Base-by-base conservation (phyloP, 1,140 invertebrate species). In the Pinna nobilis region DNA sequence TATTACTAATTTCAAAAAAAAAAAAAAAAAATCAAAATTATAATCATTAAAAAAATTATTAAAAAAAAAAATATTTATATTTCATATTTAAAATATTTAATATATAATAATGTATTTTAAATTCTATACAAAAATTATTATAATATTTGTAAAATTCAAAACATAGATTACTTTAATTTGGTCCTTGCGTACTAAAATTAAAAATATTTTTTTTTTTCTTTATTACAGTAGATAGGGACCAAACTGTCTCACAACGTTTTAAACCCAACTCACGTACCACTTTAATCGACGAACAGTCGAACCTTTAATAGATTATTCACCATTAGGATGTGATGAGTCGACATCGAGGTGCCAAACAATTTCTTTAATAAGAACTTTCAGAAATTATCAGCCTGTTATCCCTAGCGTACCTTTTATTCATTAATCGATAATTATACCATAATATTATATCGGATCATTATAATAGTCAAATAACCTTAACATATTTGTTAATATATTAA, bases 321-420 rank as follows among this genome's bases (percentile, higher is more conserved):
- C 88, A 88, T 90, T 89, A 88, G 85, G 91, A 90, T 87, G 90
- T 90, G 89, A 92, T 93, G 93, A 93, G 93, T 92, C 92, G 93
- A 94, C 93, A 94, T 94, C 93, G 93, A 94, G 92, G 93, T 94
- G 91, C 91, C 91, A 93, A 93, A 88, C 91, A 90, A 90, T 89
- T 89, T 90, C 60, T 33, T 63, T 37, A 37, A 63, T 63, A n/a
- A 41, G 60, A 39, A 41, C 60, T 63, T 37, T 63, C 93, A 23
- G 70, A 49, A 15, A 35, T 7, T 33, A 72, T 72, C 1, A 72
- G 47, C 61, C 70, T 72, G 70, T 72, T 72, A 72, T 72, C 70
- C 70, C 70, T 30, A 11, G 70, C 28, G 70, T 72, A 72, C 0
- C 70, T 72, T 72, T 72, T 72, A 72, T 50, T 63, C 80, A 76